Evolutionary conservation across 1,140 invertebrate genomes (phyloP).

Genomic region (Zophobas morio): DNA sequence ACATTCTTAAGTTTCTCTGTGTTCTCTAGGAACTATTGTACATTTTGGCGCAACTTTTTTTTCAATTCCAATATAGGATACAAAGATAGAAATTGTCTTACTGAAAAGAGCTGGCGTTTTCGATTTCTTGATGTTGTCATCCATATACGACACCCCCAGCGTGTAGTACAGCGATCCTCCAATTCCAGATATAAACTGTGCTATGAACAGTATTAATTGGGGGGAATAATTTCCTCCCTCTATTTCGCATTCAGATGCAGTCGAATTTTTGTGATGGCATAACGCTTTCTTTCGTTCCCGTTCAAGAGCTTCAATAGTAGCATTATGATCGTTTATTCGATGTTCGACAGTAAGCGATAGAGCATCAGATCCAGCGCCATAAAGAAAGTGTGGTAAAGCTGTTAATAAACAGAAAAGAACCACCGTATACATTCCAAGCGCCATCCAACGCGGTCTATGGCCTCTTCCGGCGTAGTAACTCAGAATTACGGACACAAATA

Average conservation of each 20-base stretch:
- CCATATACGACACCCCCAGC: conserved; percentile 80
- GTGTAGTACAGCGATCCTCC: conserved; percentile 78
- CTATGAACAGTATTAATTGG: conserved; percentile 74
- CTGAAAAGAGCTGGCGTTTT: conserved; percentile 78
- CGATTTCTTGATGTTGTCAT: conserved; percentile 80
- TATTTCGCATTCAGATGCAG: conserved; percentile 69
- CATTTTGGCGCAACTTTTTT: no score
- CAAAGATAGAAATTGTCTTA: conserved; percentile 62
- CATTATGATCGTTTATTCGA: conserved; percentile 67
- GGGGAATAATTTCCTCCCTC: conserved; percentile 75
- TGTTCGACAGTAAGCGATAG: conserved; percentile 77
- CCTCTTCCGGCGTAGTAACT: conserved; percentile 79
- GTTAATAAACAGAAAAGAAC: conserved; percentile 80
- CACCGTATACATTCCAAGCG: conserved; percentile 79
- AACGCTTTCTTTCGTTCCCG: conserved; percentile 66
- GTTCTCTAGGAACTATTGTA: no score
- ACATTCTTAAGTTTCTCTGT: no score
- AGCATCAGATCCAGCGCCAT: conserved; percentile 80
- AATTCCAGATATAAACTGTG: conserved; percentile 78
- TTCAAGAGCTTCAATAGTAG: conserved; percentile 64
- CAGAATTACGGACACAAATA: conserved; percentile 74
- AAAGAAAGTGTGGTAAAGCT: conserved; percentile 81
- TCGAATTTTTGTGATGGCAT: conserved; percentile 59
- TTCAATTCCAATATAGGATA: no score
- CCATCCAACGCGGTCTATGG: conserved; percentile 81